These are phyloP conservation scores for Agriotes lineatus DNA, from an alignment of 2,888 invertebrate genomes.

Conservation along the genomic window DNA sequence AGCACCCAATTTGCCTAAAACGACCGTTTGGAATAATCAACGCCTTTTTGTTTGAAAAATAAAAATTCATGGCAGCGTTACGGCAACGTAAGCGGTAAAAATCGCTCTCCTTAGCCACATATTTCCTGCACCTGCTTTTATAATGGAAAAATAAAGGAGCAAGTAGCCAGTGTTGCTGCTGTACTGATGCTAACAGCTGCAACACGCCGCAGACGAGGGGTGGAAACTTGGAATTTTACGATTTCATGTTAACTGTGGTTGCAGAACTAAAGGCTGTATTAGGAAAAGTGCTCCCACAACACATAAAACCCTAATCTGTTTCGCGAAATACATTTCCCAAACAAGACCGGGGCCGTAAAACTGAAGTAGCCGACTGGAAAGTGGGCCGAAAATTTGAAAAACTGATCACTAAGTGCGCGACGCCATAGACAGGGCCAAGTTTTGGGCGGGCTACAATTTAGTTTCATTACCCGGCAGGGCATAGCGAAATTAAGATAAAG, in stretches of 20 bases:
- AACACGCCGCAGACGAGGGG: background rate
- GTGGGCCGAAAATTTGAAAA: background rate
- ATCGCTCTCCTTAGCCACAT: background rate
- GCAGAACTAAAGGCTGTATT: slow-evolving; percentile 54
- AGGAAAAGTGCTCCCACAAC: slow-evolving; percentile 49
- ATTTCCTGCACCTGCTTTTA: slow-evolving; percentile 14
- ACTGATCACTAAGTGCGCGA: background rate
- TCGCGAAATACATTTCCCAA: slow-evolving; percentile 51
- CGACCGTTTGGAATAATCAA: slow-evolving; percentile 6
- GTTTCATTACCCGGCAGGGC: slow-evolving; percentile 21
- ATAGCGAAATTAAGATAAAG: slow-evolving; percentile 39
- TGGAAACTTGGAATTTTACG: slow-evolving; percentile 48
- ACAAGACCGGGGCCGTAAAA: slow-evolving; percentile 30
- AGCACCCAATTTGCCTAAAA: slow-evolving; percentile 4
- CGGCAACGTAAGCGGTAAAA: background rate
- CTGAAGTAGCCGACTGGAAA: background rate
- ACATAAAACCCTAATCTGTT: slow-evolving; percentile 55
- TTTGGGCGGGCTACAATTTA: slow-evolving; percentile 21
- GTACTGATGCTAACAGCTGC: slow-evolving; percentile 15
- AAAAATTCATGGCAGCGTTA: slow-evolving; percentile 1
- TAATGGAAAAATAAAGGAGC: slow-evolving; percentile 12
- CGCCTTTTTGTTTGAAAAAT: slow-evolving; percentile 10
- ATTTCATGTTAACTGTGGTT: slow-evolving; percentile 51
- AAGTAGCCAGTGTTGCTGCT: slow-evolving; percentile 11
- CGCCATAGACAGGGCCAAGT: too few relatives aligned